Evolutionary conservation across 2,797 vertebrate genomes (phyloP).

Genomic region (Tympanoctomys barrerae): DNA sequence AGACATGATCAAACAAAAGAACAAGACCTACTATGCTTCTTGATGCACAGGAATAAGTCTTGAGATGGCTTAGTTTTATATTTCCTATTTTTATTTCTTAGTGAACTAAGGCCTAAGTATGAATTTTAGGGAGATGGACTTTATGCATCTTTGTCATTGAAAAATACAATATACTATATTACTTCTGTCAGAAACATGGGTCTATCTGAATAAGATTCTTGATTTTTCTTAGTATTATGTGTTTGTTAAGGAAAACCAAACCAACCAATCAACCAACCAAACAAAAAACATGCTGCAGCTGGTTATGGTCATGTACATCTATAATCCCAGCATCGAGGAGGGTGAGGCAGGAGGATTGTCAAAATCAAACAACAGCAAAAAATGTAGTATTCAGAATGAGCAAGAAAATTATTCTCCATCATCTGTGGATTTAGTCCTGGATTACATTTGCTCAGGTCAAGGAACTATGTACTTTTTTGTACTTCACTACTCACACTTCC

Average conservation of each 20-base stretch:
- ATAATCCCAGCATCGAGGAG: background rate
- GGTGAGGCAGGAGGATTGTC: background rate
- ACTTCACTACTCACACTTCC: constrained; percentile 21
- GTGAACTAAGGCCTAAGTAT: background rate
- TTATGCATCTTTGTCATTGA: constrained; percentile 49
- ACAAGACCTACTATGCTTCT: background rate
- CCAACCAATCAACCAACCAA: background rate
- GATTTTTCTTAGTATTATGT: constrained; percentile 38
- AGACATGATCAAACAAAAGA: background rate
- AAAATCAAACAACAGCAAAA: background rate
- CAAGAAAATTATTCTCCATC: constrained; percentile 49
- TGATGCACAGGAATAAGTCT: background rate
- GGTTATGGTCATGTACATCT: background rate
- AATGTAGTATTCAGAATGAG: constrained; percentile 41
- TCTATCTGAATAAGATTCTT: constrained; percentile 56
- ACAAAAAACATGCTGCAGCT: background rate
- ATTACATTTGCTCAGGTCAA: constrained; percentile 64
- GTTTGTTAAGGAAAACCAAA: background rate
- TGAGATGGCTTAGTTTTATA: background rate
- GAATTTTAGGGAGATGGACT: background rate
- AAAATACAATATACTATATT: background rate
- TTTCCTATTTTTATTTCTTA: constrained; percentile 14
- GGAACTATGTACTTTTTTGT: constrained; percentile 45
- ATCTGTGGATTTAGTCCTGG: constrained; percentile 11
- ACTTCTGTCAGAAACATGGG: constrained; percentile 1